Evolutionary conservation across 2,888 invertebrate species (phyloP).

Genomic region (Unio delphinus): DNA sequence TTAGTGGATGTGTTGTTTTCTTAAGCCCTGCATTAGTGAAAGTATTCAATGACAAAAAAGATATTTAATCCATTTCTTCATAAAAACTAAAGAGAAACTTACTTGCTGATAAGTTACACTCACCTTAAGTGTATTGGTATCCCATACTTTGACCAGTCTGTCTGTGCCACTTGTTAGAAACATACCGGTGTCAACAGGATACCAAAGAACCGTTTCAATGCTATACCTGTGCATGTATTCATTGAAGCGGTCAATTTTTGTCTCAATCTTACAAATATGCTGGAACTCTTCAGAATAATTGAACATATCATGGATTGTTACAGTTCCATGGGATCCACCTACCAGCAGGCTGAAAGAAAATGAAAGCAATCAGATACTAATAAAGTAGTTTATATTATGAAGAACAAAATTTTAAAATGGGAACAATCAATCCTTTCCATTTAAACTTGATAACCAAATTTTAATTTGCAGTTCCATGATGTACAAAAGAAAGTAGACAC

Average conservation of each 20-base stretch:
- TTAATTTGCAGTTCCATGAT: too few relatives aligned
- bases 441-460: too few relatives aligned
- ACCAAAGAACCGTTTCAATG: conserved; percentile 73
- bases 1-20: too few relatives aligned
- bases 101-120: conserved; percentile 6
- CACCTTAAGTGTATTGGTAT: conserved; percentile 72
- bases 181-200: conserved; percentile 74
- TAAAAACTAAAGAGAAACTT: too few relatives aligned
- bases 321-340: conserved; percentile 71
- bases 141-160: conserved; percentile 73
- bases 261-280: conserved; percentile 66
- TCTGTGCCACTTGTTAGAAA: conserved; percentile 74
- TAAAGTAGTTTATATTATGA: not conserved
- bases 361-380: not conserved
- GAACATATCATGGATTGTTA: conserved; percentile 72
- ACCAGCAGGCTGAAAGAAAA: conserved; percentile 70
- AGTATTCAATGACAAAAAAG: too few relatives aligned
- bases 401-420: too few relatives aligned
- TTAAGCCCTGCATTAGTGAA: too few relatives aligned
- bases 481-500: too few relatives aligned
- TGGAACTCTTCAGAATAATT: conserved; percentile 64
- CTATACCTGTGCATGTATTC: conserved; percentile 57
- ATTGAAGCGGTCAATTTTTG: conserved; percentile 61
- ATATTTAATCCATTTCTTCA: too few relatives aligned
- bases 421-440: too few relatives aligned